Percentiles rank a stretch among this genome's conserved stretches.
Conservation (phyloP, 2,888 invertebrate species). For the Tinea pellionella region DNA sequence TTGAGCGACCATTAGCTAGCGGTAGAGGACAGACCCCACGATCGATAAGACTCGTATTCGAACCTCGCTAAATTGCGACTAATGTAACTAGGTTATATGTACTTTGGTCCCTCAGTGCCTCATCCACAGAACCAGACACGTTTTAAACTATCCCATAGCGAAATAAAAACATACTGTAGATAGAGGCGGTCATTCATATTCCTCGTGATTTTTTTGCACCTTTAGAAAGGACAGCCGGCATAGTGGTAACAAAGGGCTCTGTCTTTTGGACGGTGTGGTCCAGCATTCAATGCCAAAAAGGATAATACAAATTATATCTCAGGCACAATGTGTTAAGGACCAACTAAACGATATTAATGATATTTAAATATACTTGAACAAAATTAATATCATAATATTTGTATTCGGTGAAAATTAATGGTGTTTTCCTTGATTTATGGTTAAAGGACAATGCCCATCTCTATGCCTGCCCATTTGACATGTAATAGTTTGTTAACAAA, state of each 20-base stretch:
- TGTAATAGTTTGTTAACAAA: too few relatives aligned
- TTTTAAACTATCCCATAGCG: too few relatives aligned
- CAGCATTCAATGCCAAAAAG: neutral
- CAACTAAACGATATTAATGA: neutral
- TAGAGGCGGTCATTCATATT: slow-evolving; percentile 20
- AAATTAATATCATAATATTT: neutral
- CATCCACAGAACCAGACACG: too few relatives aligned
- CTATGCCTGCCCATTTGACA: too few relatives aligned
- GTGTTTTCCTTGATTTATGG: neutral
- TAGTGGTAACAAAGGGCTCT: neutral
- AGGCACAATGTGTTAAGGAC: neutral
- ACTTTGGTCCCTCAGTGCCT: too few relatives aligned
- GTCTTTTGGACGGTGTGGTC: slow-evolving; percentile 2
- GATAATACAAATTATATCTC: neutral
- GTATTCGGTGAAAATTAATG: neutral
- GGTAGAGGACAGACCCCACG: too few relatives aligned
- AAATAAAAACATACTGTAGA: neutral
- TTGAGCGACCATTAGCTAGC: too few relatives aligned
- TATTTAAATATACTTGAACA: neutral
- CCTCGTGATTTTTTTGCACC: slow-evolving; percentile 36
- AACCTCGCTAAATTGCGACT: too few relatives aligned
- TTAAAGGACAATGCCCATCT: too few relatives aligned
- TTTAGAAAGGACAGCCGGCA: slow-evolving; percentile 24
- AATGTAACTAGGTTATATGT: too few relatives aligned
- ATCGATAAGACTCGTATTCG: too few relatives aligned